These are phyloP conservation scores for Ambastaia sidthimunki DNA, from an alignment of 2,797 vertebrate genomes.

Conservation along the genomic window DNA sequence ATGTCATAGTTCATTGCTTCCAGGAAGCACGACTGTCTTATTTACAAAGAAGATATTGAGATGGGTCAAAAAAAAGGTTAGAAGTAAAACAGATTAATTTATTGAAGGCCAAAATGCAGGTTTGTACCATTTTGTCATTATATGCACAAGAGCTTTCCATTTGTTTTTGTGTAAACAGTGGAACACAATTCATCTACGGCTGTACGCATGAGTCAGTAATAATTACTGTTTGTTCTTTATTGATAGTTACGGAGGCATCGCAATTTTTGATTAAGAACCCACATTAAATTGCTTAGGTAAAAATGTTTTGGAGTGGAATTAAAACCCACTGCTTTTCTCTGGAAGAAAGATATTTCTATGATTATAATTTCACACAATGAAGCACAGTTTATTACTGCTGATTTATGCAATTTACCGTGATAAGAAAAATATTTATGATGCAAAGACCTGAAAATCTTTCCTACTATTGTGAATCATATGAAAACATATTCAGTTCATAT, in stretches of 20 bases:
- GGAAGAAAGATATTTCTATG: constrained; percentile 56
- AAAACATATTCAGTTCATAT: background rate
- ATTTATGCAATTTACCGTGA: constrained; percentile 31
- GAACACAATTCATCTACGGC: constrained; percentile 60
- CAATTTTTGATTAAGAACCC: constrained; percentile 71
- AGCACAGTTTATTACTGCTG: constrained; percentile 24
- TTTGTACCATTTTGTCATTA: constrained; percentile 51
- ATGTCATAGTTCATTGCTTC: background rate
- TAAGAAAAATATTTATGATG: constrained; percentile 9
- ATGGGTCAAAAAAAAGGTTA: background rate
- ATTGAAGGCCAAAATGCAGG: background rate
- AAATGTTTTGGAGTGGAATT: constrained; percentile 10
- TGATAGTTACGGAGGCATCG: constrained; percentile 74
- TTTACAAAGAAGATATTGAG: background rate
- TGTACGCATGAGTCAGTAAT: constrained; percentile 68
- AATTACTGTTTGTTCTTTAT: constrained; percentile 75
- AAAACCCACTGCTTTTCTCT: constrained; percentile 54
- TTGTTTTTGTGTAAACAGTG: constrained; percentile 70
- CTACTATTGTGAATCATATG: no score
- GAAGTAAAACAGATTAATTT: background rate
- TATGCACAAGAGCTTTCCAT: constrained; percentile 66
- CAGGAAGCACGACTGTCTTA: background rate
- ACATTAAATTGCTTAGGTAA: constrained; percentile 61
- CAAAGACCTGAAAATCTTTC: background rate
- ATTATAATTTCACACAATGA: constrained; percentile 45